A percentile compares a stretch with the other conserved stretches of the same genome.
Evolutionary conservation across 23 tunicate species (phyloP).

Genomic region (Ascidia mentula): DNA sequence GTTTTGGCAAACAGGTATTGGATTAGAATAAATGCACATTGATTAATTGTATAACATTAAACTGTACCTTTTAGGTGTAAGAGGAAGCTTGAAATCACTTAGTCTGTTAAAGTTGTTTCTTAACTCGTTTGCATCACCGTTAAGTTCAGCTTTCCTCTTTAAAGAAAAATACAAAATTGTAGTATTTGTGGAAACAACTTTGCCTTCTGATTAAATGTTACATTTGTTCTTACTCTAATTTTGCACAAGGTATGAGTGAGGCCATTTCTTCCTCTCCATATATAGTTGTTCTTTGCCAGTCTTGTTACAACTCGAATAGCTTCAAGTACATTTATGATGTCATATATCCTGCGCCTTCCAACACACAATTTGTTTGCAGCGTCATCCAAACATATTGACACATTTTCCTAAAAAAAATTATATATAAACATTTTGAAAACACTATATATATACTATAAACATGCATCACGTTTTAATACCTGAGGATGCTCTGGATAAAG

Average conservation of each 20-base stretch:
- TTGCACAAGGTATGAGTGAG: slow-evolving; percentile 38
- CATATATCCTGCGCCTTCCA: slow-evolving; percentile 68
- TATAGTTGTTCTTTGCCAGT: slow-evolving; percentile 65
- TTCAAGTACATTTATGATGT: slow-evolving; percentile 78
- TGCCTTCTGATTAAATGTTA: background rate
- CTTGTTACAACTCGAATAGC: slow-evolving; percentile 51
- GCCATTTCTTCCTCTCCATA: slow-evolving; percentile 60
- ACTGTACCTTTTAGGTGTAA: background rate
- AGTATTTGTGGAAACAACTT: background rate
- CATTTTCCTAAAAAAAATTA: slow-evolving; percentile 20
- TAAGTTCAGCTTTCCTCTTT: slow-evolving; percentile 5
- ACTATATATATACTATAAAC: background rate
- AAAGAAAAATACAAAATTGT: background rate
- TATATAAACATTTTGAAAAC: background rate
- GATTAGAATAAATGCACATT: background rate
- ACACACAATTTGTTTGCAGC: slow-evolving; percentile 40
- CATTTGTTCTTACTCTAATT: slow-evolving; percentile 29
- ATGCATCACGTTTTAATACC: slow-evolving; percentile 10
- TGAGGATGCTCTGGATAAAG: slow-evolving; percentile 60
- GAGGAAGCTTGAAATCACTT: background rate
- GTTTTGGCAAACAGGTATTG: background rate
- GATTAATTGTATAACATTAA: no score
- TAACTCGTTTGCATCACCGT: background rate
- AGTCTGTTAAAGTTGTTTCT: background rate
- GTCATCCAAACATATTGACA: slow-evolving; percentile 59